Conservation (phyloP, 1,140 invertebrate genomes). For the Pararge aegeria region DNA sequence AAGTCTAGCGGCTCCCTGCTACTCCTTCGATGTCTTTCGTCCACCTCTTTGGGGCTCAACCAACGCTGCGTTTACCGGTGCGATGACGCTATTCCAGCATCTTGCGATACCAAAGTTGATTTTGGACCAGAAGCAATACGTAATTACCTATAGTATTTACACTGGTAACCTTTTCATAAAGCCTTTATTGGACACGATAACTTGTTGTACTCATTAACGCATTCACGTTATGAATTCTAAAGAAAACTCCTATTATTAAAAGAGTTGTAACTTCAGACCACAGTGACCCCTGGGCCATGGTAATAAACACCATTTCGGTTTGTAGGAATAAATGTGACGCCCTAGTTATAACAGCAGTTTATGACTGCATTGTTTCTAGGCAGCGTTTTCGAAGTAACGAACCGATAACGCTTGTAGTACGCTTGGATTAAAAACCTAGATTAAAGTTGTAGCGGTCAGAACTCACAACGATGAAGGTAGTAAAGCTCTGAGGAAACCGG, state of each 20-base stretch:
- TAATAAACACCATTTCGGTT: not conserved
- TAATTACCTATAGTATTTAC: too few species aligned
- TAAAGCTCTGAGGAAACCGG: too few species aligned
- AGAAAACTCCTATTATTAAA: constrained; percentile 16
- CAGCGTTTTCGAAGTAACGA: constrained; percentile 36
- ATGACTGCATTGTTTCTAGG: constrained; percentile 41
- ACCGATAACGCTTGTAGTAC: constrained; percentile 33
- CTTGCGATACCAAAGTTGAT: too few species aligned
- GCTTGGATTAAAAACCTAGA: constrained; percentile 20
- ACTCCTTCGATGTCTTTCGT: too few species aligned
- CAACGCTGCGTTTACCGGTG: too few species aligned
- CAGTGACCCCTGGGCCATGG: not conserved
- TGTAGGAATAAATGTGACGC: constrained; percentile 1
- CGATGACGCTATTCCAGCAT: too few species aligned
- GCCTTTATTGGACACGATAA: constrained; percentile 2
- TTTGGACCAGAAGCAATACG: too few species aligned
- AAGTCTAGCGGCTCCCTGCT: too few species aligned
- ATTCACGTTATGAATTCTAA: constrained; percentile 19
- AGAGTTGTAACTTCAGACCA: not conserved
- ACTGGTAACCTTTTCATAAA: too few species aligned
- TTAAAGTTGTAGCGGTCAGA: not conserved
- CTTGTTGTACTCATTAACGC: constrained; percentile 15
- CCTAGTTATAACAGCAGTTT: constrained; percentile 32
- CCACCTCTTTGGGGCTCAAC: too few species aligned
- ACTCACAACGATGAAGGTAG: too few species aligned